Evolutionary conservation across 1,140 invertebrate species (phyloP).

Genomic region (Leptinotarsa lineolata): DNA sequence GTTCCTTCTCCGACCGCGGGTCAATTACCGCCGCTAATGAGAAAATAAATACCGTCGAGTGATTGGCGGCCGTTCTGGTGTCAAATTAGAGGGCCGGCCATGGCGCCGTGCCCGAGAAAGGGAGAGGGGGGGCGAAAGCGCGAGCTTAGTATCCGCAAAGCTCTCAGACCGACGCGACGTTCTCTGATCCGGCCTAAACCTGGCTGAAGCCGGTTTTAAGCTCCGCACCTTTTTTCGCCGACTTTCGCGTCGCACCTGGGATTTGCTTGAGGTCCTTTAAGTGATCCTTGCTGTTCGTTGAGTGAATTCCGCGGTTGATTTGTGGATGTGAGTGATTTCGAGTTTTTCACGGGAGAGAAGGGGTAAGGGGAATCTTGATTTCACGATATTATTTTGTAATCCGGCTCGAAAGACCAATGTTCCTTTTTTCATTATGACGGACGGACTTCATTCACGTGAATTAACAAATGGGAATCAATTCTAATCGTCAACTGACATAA

Average conservation of each 20-base stretch:
- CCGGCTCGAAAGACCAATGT: too few relatives aligned
- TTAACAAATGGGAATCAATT: too few relatives aligned
- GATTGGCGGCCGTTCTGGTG: slow-evolving; percentile 40
- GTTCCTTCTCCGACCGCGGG: slow-evolving; percentile 16
- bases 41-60: slow-evolving; percentile 41
- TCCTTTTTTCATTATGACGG: too few relatives aligned
- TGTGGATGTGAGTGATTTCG: slow-evolving; percentile 26
- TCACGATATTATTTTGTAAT: too few relatives aligned
- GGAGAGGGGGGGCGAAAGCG: slow-evolving; percentile 42
- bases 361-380: too few relatives aligned
- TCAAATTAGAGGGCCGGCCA: slow-evolving; percentile 40
- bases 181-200: slow-evolving; percentile 55
- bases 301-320: slow-evolving; percentile 51
- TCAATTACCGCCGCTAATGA: slow-evolving; percentile 39
- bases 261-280: slow-evolving; percentile 49
- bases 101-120: slow-evolving; percentile 6
- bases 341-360: not conserved
- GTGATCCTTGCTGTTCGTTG: slow-evolving; percentile 39
- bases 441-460: too few relatives aligned
- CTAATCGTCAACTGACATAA: too few relatives aligned
- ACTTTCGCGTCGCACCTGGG: slow-evolving; percentile 54
- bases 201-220: slow-evolving; percentile 55
- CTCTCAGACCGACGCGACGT: slow-evolving; percentile 53
- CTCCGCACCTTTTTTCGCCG: slow-evolving; percentile 52
- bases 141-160: slow-evolving; percentile 55